A percentile compares a stretch with the other conserved stretches of the same genome.
These are phyloP conservation scores for Lutjanus campechanus DNA, from an alignment of 2,797 vertebrate species.

Conservation along the genomic window DNA sequence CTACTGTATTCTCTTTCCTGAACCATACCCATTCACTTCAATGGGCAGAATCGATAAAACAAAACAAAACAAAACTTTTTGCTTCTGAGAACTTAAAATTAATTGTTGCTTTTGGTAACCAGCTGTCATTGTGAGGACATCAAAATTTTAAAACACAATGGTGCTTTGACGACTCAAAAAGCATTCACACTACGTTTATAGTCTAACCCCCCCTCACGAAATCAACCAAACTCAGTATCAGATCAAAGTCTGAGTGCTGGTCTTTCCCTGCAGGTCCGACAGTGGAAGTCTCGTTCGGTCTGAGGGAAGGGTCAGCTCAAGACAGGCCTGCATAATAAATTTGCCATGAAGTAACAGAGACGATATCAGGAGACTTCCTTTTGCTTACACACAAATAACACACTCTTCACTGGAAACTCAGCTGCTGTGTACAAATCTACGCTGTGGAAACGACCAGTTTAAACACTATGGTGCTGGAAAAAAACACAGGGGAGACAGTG, in stretches of 20 bases:
- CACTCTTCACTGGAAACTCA: slow-evolving; percentile 58
- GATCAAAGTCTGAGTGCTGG: background rate
- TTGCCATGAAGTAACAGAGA: slow-evolving; percentile 68
- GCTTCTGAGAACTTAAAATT: background rate
- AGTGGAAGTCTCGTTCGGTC: slow-evolving; percentile 26
- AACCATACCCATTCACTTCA: slow-evolving; percentile 25
- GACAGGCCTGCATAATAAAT: slow-evolving; percentile 63
- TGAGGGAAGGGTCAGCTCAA: slow-evolving; percentile 50
- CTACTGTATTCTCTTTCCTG: slow-evolving; percentile 26
- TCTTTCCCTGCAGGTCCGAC: slow-evolving; percentile 10
- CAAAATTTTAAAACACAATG: slow-evolving; percentile 10
- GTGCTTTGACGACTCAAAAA: background rate
- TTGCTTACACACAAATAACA: slow-evolving; percentile 78
- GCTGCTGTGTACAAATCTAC: slow-evolving; percentile 39
- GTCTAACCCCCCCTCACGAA: background rate
- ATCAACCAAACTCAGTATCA: background rate
- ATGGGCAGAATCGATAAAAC: background rate
- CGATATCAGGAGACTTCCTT: slow-evolving; percentile 67
- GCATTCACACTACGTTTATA: background rate
- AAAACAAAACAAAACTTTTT: slow-evolving; percentile 2
- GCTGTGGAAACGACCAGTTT: slow-evolving; percentile 21
- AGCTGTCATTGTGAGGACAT: background rate
- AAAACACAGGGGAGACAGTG: slow-evolving; percentile 7
- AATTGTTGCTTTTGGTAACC: background rate
- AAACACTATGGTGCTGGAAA: slow-evolving; percentile 22